These are phyloP conservation scores for Bolborhynchus lineola DNA, from an alignment of 2,113 vertebrate species.

Conservation along the genomic window DNA sequence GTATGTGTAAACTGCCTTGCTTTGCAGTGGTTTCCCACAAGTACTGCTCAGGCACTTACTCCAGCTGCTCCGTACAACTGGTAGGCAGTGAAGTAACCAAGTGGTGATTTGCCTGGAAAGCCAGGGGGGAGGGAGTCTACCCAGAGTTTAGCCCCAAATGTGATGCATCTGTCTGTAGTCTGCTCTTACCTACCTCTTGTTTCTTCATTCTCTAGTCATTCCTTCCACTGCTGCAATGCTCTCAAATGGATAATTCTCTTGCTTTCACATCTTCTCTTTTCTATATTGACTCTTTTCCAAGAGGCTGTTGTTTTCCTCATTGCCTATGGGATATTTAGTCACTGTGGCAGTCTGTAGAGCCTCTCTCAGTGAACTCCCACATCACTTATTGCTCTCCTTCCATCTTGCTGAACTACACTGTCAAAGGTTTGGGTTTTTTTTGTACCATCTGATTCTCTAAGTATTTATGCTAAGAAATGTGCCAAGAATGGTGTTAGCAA, in stretches of 20 bases:
- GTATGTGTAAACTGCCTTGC: neutral
- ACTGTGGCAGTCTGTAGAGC: neutral
- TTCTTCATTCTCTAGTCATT: neutral
- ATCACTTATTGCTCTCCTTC: neutral
- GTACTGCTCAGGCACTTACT: neutral
- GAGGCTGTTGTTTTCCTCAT: neutral
- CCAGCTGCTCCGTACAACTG: neutral
- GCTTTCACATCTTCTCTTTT: neutral
- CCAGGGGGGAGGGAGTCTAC: neutral
- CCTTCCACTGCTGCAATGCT: neutral
- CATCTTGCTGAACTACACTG: neutral
- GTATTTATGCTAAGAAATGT: neutral
- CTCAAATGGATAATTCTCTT: neutral
- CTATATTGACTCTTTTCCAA: neutral
- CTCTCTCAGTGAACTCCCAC: neutral
- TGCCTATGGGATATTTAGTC: neutral
- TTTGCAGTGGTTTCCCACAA: neutral
- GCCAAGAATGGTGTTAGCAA: neutral
- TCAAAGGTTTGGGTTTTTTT: neutral
- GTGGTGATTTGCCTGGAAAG: neutral
- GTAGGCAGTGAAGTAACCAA: neutral
- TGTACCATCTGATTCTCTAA: neutral
- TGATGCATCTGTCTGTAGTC: neutral
- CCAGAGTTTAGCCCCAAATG: neutral
- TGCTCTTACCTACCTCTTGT: neutral